Evolutionary conservation across 1,140 invertebrate species (phyloP).

Genomic region (Chelonus insularis): DNA sequence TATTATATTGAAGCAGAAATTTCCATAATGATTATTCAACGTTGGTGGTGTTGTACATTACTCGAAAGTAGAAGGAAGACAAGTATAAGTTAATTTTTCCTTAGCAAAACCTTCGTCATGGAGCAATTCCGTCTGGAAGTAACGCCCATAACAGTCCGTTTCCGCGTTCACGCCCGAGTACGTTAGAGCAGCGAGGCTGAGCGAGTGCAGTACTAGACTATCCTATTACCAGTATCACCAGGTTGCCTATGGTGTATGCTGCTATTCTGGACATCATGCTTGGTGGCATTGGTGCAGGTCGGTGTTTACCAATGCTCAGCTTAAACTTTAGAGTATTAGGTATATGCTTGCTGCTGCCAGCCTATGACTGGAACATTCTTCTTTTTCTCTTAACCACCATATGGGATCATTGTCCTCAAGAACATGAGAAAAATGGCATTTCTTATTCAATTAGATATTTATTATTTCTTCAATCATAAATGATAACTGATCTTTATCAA

Average conservation of each 20-base stretch:
- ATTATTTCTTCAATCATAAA: too few species aligned
- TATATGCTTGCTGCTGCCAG: not conserved
- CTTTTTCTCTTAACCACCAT: slow-evolving; percentile 1
- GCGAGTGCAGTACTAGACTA: slow-evolving; percentile 7
- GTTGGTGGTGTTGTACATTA: not conserved
- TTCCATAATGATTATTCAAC: slow-evolving; percentile 2
- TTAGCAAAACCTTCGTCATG: slow-evolving; percentile 9
- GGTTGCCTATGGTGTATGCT: not conserved
- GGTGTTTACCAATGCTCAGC: slow-evolving; percentile 17
- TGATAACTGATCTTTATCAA: too few species aligned
- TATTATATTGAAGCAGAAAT: not conserved
- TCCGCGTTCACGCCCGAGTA: slow-evolving; percentile 38
- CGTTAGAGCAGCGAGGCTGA: slow-evolving; percentile 16
- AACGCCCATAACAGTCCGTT: slow-evolving; percentile 32
- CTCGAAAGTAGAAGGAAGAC: slow-evolving; percentile 6
- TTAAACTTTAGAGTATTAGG: not conserved
- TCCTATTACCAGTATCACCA: slow-evolving; percentile 23
- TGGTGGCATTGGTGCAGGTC: slow-evolving; percentile 16
- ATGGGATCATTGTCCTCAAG: slow-evolving; percentile 6
- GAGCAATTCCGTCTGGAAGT: slow-evolving; percentile 25
- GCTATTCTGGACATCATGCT: slow-evolving; percentile 8
- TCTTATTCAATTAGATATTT: not conserved
- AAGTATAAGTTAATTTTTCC: slow-evolving; percentile 2
- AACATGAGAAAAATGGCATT: not conserved
- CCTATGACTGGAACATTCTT: slow-evolving; percentile 4